Evolutionary conservation across 2,113 vertebrate species (phyloP).

Genomic region (Daubentonia madagascariensis): DNA sequence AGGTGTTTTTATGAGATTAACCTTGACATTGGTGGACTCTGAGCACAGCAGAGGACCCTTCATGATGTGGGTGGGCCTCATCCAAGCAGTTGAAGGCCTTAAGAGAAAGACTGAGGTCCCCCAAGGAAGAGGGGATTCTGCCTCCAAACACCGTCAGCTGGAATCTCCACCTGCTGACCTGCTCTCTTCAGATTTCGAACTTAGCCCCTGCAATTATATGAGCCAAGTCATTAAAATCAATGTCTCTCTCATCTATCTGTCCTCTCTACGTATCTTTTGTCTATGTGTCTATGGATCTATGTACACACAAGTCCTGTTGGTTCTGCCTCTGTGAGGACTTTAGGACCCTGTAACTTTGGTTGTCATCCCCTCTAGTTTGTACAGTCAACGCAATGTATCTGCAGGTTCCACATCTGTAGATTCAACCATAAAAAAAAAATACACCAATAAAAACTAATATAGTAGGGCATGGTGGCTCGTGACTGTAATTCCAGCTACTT

Average conservation of each 20-base stretch:
- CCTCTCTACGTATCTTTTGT: neutral
- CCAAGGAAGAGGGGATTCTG: neutral
- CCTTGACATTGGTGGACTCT: neutral
- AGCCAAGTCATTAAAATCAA: neutral
- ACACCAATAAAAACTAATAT: neutral
- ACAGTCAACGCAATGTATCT: neutral
- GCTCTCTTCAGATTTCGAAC: too few relatives aligned
- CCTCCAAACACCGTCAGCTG: rapidly evolving
- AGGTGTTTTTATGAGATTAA: neutral
- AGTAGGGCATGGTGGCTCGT: too few relatives aligned
- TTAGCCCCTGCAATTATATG: neutral
- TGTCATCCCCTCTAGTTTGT: rapidly evolving
- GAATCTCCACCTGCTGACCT: neutral
- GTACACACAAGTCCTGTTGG: neutral
- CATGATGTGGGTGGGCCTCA: neutral
- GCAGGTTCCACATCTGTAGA: neutral
- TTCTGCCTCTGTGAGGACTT: neutral
- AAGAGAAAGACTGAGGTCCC: too few relatives aligned
- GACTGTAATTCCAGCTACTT: too few relatives aligned
- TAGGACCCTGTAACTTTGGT: rapidly evolving
- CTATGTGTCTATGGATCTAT: neutral
- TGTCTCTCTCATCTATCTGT: neutral
- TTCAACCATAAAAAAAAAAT: neutral
- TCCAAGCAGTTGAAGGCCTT: neutral
- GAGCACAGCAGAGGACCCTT: neutral